Percentiles rank a stretch among this genome's conserved stretches.
Conservation (phyloP, 2,888 invertebrate genomes). For the Incurvaria masculella region DNA sequence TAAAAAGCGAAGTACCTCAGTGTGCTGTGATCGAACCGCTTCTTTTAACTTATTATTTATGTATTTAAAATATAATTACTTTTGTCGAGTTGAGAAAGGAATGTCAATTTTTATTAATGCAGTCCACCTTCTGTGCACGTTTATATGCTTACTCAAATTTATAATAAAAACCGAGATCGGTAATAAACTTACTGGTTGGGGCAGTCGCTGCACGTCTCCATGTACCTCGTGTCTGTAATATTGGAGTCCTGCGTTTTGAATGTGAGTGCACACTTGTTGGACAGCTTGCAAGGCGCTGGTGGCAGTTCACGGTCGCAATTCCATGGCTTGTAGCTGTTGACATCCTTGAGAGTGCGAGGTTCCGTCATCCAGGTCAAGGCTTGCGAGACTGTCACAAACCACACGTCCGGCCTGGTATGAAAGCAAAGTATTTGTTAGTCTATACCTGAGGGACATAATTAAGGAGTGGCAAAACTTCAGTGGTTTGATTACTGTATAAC, state of each 20-base stretch:
- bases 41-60: not conserved
- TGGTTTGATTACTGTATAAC: no score
- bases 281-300: slow-evolving; percentile 70
- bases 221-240: slow-evolving; percentile 77
- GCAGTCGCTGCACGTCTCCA: slow-evolving; percentile 85
- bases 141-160: slow-evolving; percentile 1
- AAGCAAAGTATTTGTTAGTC: no score
- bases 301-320: slow-evolving; percentile 73
- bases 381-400: slow-evolving; percentile 84
- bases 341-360: slow-evolving; percentile 65
- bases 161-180: not conserved
- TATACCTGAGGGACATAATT: no score
- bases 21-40: not conserved
- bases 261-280: slow-evolving; percentile 80
- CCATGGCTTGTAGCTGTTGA: slow-evolving; percentile 78
- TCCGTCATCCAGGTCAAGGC: slow-evolving; percentile 90
- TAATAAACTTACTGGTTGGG: slow-evolving; percentile 61
- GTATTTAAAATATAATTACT: not conserved
- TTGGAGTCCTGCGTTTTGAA: slow-evolving; percentile 76
- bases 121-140: not conserved
- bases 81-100: slow-evolving; percentile 1
- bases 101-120: not conserved
- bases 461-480: no score
- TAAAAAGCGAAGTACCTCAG: not conserved
- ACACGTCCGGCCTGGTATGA: slow-evolving; percentile 81